Evolutionary conservation across 2,888 invertebrate genomes (phyloP), one percentile per base, ranked within the genome.

Genomic region (Plebejus anna): DNA sequence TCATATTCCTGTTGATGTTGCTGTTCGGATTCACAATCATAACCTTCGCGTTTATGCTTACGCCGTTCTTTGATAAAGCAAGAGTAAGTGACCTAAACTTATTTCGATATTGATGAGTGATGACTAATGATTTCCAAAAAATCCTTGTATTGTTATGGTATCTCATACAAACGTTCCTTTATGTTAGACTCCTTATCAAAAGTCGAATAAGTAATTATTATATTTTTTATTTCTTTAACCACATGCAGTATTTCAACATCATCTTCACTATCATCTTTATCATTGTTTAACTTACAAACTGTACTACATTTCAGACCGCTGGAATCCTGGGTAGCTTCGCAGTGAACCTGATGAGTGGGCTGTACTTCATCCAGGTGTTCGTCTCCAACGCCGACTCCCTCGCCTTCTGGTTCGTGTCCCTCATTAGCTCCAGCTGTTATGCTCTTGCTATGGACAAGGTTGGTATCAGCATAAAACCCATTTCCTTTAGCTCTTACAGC

Each of bases 391-490:
- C 96, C 0, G 94, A 94, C 80, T 96, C 96, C 0, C 94, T 95
- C 66, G 96, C 96, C 9, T 96, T 97, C 85, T 97, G 97, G 96
- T 93, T 96, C 77, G 95, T 97, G 70, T 97, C 97, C 0, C 94
- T 98, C 78, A 95, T 97, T 81, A 97, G 97, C 85, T 97, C 97
- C 76, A 96, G 97, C 32, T 97, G 97, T 76, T 97, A 97, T 82
- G 97, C 97, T 0, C 91, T 97, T 11, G 97, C 97, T 36, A 96
- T 98, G 95, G 97, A 98, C 82, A 97, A 97, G 95, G 97, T 97
- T 38, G 9, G 32, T 51, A 59, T 22, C 28, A 22, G 11, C 9
- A 28, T 28, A 22, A 28, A 61, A 1, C 7, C 6, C 4, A 51
- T 0, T 51, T 3, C 16, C 55, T 16, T 16, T 16, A 55, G 4